A percentile compares a stretch with the other conserved stretches of the same genome.
Evolutionary conservation across 2,113 vertebrate species (phyloP).

Genomic region (Rhineura floridana): DNA sequence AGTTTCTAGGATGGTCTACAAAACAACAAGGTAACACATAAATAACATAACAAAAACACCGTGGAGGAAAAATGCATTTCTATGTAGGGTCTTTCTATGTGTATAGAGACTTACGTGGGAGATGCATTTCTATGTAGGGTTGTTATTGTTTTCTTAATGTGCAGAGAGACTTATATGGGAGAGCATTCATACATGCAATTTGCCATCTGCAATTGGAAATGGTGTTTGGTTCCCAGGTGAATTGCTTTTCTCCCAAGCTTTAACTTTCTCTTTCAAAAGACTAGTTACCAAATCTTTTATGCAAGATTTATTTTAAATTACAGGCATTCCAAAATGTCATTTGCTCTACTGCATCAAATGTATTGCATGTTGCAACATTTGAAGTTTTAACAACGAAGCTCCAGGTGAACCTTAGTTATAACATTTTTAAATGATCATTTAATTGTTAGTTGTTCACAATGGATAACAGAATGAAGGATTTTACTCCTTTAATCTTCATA

Average conservation of each 20-base stretch:
- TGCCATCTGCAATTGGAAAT: neutral
- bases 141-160: neutral
- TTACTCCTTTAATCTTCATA: slow-evolving; percentile 1
- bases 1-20: too few relatives aligned
- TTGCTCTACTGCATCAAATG: slow-evolving; percentile 21
- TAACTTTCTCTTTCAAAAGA: neutral
- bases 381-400: slow-evolving; percentile 33
- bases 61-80: too few relatives aligned
- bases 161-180: neutral
- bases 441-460: neutral
- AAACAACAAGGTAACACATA: too few relatives aligned
- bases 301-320: slow-evolving; percentile 26
- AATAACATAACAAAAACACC: too few relatives aligned
- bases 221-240: neutral
- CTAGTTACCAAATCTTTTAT: too few relatives aligned
- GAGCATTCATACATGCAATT: neutral
- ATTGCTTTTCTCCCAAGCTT: neutral
- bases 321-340: slow-evolving; percentile 18
- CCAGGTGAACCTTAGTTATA: slow-evolving; percentile 16
- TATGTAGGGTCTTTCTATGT: neutral
- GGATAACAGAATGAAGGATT: neutral
- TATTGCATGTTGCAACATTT: slow-evolving; percentile 27
- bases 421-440: slow-evolving; percentile 10
- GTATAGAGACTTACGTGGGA: neutral
- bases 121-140: neutral